Base-by-base conservation (phyloP, 2,113 vertebrate species). In the Platysteira castanea region DNA sequence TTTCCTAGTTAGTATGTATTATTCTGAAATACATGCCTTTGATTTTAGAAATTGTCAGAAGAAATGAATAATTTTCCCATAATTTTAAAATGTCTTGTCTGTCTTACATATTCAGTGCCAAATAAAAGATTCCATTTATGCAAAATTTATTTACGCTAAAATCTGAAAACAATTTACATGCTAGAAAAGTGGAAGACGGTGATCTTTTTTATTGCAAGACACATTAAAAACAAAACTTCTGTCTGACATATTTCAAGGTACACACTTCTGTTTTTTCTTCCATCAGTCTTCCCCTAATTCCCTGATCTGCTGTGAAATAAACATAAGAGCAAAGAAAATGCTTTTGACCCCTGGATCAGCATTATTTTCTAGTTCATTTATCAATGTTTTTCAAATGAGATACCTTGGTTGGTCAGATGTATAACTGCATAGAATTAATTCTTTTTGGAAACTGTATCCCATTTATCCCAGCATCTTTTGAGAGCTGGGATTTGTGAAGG, bases 61-160 rank as follows among this genome's bases (percentile, higher is more conserved):
- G 91, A 87, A 96, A 93, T 49, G 35, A 88, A 89, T 93, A 87
- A 59, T 85, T 95, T 96, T 50, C n/a, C 35, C 28, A 33, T 67
- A 64, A 59, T 74, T 91, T 76, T 89, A 78, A 83, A 91, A 60
- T 68, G 42, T 54, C 76, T 93, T 92, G 42, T 63, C 95, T 96
- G 78, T 76, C 41, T 73, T 95, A 94, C 52, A 41, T 79, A 79
- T 53, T 81, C 71, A 64, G 46, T 65, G 89, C 42, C 46, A 88
- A 97, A 88, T 27, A 69, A 94, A 95, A 93, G 87, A 89, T 94
- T 60, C 37, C 27, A 26, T 86, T 94, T 94, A 87, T 92, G 46
- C 24, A 78, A 44, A 88, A 84, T 59, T 64, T 56, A 63, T 57
- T 84, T 90, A 89, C 69, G 61, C 81, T 77, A 71, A 73, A 54